phyloP scores from a whole-genome alignment of 1,140 invertebrate genomes.

The Carcinoscorpius rotundicauda region DNA sequence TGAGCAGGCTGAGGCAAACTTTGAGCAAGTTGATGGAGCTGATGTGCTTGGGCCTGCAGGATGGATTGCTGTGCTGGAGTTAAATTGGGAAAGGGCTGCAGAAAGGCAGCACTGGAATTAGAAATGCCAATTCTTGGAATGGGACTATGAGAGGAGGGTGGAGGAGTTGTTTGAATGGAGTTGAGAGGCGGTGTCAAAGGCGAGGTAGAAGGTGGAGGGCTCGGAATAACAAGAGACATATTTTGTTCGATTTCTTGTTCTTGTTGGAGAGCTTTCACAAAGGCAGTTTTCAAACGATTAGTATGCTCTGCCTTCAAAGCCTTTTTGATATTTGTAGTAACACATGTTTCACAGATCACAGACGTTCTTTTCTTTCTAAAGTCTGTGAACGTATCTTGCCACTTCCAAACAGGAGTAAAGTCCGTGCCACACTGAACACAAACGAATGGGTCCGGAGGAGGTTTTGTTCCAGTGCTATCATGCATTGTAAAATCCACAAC shows the following conservation, averaged over 20 bases:
- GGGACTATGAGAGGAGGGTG: slow-evolving; percentile 22
- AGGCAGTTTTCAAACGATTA: slow-evolving; percentile 90
- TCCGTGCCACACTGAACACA: slow-evolving; percentile 96
- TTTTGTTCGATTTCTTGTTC: slow-evolving; percentile 97
- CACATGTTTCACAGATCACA: slow-evolving; percentile 92
- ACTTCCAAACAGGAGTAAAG: slow-evolving; percentile 98
- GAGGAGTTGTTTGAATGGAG: slow-evolving; percentile 22
- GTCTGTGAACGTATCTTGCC: slow-evolving; percentile 55
- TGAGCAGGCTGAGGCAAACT: slow-evolving; percentile 22
- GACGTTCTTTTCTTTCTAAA: slow-evolving; percentile 38
- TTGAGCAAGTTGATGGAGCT: slow-evolving; percentile 33
- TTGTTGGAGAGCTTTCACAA: slow-evolving; percentile 93
- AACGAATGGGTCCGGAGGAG: slow-evolving; percentile 53
- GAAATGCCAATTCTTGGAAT: background rate
- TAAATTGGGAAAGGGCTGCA: slow-evolving; percentile 22
- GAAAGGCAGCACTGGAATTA: slow-evolving; percentile 26
- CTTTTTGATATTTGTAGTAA: slow-evolving; percentile 96
- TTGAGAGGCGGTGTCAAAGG: slow-evolving; percentile 17
- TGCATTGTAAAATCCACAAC: slow-evolving; percentile 87
- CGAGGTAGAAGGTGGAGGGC: slow-evolving; percentile 18
- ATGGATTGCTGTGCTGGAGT: slow-evolving; percentile 27
- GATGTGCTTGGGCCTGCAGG: slow-evolving; percentile 29
- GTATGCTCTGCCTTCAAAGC: slow-evolving; percentile 95
- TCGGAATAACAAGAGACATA: slow-evolving; percentile 47
- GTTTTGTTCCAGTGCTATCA: slow-evolving; percentile 33